Evolutionary conservation across 2,888 invertebrate species (phyloP).

Genomic region (Oscheius sp.): DNA sequence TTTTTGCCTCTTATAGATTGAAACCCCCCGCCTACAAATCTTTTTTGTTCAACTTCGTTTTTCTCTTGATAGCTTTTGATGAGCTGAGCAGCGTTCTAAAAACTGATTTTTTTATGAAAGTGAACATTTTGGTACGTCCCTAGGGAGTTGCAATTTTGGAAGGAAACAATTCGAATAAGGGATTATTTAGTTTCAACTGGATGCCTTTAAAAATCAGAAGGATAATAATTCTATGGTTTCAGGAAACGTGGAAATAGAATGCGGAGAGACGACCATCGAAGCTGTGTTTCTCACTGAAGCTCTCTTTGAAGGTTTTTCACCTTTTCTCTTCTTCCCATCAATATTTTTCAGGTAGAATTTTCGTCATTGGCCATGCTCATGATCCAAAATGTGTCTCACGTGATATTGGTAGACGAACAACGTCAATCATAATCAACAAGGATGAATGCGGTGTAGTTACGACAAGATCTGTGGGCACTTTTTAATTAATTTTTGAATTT

Average conservation of each 20-base stretch:
- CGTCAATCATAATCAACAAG: conserved; percentile 62
- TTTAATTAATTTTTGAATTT: neutral
- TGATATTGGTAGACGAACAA: conserved; percentile 63
- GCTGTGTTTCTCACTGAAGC: conserved; percentile 67
- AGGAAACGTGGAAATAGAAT: conserved; percentile 69
- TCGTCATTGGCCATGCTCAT: conserved; percentile 67
- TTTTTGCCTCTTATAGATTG: no score
- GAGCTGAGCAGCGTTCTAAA: no score
- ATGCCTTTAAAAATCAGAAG: neutral
- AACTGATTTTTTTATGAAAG: no score
- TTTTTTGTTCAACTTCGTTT: neutral
- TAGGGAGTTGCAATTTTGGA: no score
- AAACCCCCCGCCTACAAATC: no score
- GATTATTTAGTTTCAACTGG: no score
- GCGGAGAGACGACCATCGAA: conserved; percentile 67
- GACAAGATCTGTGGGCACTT: conserved; percentile 56
- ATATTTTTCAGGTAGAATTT: conserved; percentile 57
- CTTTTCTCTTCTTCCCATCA: neutral
- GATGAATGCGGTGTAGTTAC: conserved; percentile 67
- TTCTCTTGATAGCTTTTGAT: no score
- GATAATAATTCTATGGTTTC: conserved; percentile 14
- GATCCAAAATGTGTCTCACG: conserved; percentile 63
- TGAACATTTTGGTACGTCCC: no score
- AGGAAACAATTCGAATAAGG: no score
- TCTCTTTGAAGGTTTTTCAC: conserved; percentile 48